phyloP scores from a whole-genome alignment of 2,888 invertebrate species.

The Diaprepes abbreviatus region DNA sequence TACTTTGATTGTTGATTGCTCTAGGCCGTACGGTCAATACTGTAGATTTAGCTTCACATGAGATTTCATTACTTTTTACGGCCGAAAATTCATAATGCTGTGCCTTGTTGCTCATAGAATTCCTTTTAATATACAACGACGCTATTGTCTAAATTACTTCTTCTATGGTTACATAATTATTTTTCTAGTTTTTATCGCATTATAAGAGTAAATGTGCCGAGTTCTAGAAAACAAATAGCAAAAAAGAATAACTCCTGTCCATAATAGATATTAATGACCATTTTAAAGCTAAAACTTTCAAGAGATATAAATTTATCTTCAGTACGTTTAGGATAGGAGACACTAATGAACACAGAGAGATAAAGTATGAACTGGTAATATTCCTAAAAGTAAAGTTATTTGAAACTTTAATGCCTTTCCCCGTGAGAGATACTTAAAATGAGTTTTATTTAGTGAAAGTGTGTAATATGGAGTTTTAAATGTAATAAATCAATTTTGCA shows the following conservation, averaged over 20 bases:
- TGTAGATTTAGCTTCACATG: too few species aligned
- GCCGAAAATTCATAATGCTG: too few species aligned
- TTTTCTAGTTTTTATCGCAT: too few species aligned
- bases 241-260: conserved; percentile 23
- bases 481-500: too few species aligned
- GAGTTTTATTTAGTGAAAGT: neutral
- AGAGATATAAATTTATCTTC: conserved; percentile 45
- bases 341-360: conserved; percentile 40
- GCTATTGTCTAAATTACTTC: too few species aligned
- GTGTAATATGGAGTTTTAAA: neutral
- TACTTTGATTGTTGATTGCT: too few species aligned
- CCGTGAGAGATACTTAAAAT: conserved; percentile 7
- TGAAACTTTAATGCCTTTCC: conserved; percentile 32
- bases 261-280: conserved; percentile 42
- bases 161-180: too few species aligned
- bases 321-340: conserved; percentile 33
- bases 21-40: too few species aligned
- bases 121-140: too few species aligned
- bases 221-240: neutral
- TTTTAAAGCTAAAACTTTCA: conserved; percentile 41
- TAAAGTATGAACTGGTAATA: conserved; percentile 37
- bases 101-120: too few species aligned
- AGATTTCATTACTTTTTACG: too few species aligned
- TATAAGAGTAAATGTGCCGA: neutral
- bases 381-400: conserved; percentile 40